Conservation (phyloP, 2,797 vertebrate species). For the Sternarchorhynchus goeldii region DNA sequence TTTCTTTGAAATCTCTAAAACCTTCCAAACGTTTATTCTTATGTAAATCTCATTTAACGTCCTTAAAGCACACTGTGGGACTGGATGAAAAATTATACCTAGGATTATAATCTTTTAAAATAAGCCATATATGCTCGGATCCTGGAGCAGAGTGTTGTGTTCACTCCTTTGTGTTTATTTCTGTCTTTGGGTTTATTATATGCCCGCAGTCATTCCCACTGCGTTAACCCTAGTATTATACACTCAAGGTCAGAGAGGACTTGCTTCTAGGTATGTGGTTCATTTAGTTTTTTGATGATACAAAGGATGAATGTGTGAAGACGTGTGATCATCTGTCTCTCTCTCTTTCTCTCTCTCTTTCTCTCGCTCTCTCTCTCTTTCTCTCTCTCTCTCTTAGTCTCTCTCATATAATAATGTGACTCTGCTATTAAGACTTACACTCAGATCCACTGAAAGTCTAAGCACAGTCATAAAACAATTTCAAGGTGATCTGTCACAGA, state of each 20-base stretch:
- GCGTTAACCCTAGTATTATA: background rate
- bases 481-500: background rate
- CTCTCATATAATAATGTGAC: too few species aligned
- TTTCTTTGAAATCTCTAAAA: conserved; percentile 61
- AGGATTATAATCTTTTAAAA: conserved; percentile 34
- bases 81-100: conserved; percentile 59
- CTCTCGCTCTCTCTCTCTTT: background rate
- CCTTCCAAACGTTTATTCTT: conserved; percentile 65
- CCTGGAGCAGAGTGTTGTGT: conserved; percentile 62
- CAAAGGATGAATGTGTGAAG: background rate
- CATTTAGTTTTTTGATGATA: background rate
- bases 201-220: conserved; percentile 3
- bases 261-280: background rate
- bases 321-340: background rate
- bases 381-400: background rate
- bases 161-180: conserved; percentile 31
- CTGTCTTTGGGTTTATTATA: background rate
- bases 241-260: conserved; percentile 8
- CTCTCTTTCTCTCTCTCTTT: background rate
- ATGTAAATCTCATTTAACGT: conserved; percentile 59
- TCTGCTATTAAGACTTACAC: too few species aligned
- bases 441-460: background rate
- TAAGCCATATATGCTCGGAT: conserved; percentile 56
- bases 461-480: background rate
- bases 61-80: conserved; percentile 65